These are phyloP conservation scores for Chymomyza procnemis DNA, from an alignment of 2,888 invertebrate species.

Conservation along the genomic window DNA sequence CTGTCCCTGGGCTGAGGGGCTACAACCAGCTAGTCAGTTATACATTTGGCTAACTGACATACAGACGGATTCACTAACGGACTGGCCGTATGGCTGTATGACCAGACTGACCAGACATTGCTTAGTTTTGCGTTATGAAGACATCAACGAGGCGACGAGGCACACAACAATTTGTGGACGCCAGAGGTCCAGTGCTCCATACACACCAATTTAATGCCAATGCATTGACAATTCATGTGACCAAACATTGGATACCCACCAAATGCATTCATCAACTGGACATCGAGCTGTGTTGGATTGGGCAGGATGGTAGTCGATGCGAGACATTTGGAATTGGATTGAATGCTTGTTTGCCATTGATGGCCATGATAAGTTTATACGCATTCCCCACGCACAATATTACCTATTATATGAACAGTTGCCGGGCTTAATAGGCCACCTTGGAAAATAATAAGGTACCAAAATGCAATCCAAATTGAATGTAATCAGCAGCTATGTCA, in stretches of 20 bases:
- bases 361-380: conserved; percentile 42
- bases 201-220: conserved; percentile 50
- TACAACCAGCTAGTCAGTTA: conserved; percentile 17
- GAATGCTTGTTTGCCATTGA: conserved; percentile 59
- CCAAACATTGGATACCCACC: background rate
- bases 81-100: background rate
- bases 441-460: conserved; percentile 54
- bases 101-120: background rate
- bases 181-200: conserved; percentile 26
- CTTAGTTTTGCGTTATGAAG: conserved; percentile 50
- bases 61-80: background rate
- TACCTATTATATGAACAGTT: conserved; percentile 40
- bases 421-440: conserved; percentile 60
- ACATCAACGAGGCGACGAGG: conserved; percentile 62
- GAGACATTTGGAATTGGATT: background rate
- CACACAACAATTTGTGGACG: conserved; percentile 68
- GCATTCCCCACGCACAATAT: conserved; percentile 65
- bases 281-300: background rate
- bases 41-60: background rate
- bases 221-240: conserved; percentile 1
- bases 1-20: background rate
- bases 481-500: background rate
- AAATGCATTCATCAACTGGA: conserved; percentile 65
- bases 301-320: background rate
- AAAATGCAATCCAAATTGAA: background rate